Base-by-base conservation (phyloP, 2,888 invertebrate genomes). In the Yponomeuta plumbellus region DNA sequence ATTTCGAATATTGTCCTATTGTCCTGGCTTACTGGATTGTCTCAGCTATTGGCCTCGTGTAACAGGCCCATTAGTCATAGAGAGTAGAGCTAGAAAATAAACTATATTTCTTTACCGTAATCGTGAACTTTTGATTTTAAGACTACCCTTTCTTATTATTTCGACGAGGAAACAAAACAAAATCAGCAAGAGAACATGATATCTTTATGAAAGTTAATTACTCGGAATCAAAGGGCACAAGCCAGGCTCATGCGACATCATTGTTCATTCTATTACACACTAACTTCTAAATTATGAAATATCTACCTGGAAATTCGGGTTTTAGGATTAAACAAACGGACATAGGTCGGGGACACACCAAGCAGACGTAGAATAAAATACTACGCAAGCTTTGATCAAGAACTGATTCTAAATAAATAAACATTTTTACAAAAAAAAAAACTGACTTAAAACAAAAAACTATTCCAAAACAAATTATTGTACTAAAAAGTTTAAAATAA, bases 231-330 rank as follows among this genome's bases (percentile, higher is more conserved):
- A 17, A 52, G 44, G 13, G 4, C 44, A 13, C 13, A 52, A 52
- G 44, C 44, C 44, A 17, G 17, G 44, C 56, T 20, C 4, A 17
- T 58, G 20, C 21, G 11, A 5, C 20, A 58, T 20, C 58, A 20
- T 22, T 58, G 20, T 58, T 22, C 21, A 58, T 58, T 58, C 58
- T 21, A 58, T 58, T 58, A n/a, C 21, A 21, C 2, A 21, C 20
- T 22, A 58, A 58, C 11, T n/a, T 58, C 22, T 58, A 58, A 20
- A n/a, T 58, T 22, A 58, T 58, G 58, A 58, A 58, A 58, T 58
- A 58, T 58, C 20, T 22, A 58, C 20, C 58, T 21, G 58, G 22
- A 21, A 20, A 20, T 58, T 13, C 1, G 58, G 22, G 58, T 58
- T 58, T 58, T 58, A 58, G 22, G 44, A 58, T 22, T 58, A 58